Percentiles rank a stretch among this genome's conserved stretches.
These are phyloP conservation scores for Phrynosoma platyrhinos DNA, from an alignment of 2,113 vertebrate species.

Conservation along the genomic window DNA sequence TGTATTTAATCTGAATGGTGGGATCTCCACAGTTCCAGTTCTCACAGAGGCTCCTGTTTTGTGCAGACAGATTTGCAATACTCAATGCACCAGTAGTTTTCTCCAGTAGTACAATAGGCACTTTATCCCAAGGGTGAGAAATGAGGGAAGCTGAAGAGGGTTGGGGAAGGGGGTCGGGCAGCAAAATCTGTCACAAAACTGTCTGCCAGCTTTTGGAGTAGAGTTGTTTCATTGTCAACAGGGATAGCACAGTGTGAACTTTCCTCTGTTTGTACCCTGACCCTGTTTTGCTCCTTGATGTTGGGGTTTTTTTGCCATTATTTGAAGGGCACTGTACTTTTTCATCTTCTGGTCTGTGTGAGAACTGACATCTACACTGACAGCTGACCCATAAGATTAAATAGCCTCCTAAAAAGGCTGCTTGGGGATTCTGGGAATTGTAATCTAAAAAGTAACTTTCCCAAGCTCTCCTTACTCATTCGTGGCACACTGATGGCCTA, in stretches of 20 bases:
- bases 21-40: neutral
- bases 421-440: too few relatives aligned
- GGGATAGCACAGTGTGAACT: conserved; percentile 13
- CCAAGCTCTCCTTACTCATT: neutral
- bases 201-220: neutral
- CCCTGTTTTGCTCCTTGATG: conserved; percentile 23
- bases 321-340: conserved; percentile 2
- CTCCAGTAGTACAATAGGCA: conserved; percentile 29
- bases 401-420: neutral
- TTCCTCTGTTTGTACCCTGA: neutral
- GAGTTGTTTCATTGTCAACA: conserved; percentile 39
- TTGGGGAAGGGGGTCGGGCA: conserved; percentile 8
- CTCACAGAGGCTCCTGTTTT: neutral
- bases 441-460: too few relatives aligned
- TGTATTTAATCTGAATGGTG: neutral
- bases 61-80: conserved; percentile 29
- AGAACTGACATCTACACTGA: neutral
- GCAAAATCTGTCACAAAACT: neutral
- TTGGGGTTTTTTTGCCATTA: conserved; percentile 19
- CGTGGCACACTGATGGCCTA: neutral
- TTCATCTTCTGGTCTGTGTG: conserved; percentile 33
- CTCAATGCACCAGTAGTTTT: conserved; percentile 15
- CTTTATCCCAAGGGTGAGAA: conserved; percentile 6
- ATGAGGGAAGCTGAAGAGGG: conserved; percentile 25
- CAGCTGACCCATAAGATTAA: neutral